Evolutionary conservation across 92 coral and sea anemone species (phyloP), one percentile per base, ranked within the genome.

Genomic region (Virgularia gustaviana): DNA sequence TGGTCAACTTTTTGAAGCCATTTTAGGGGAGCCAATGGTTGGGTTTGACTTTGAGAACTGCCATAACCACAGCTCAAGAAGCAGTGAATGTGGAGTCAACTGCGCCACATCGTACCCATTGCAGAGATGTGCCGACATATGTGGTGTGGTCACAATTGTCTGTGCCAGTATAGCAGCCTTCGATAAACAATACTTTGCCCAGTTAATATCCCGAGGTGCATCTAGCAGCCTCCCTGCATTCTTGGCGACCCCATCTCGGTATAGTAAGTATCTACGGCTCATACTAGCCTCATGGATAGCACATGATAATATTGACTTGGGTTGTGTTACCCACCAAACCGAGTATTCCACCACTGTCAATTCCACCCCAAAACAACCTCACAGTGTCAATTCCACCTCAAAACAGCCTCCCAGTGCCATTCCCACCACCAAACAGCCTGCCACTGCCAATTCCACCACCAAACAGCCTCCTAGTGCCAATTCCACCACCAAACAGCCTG

Each of bases 191-290:
- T 27, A 36, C 25, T 64, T 64, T 44, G 28, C 20, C 1, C 13
- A 64, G 15, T 31, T 64, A 28, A 64, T 39, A 5, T 65, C 66
- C 15, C 45, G 9, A 7, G 15, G 15, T 15, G 9, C 8, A 39
- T 8, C 9, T 39, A 39, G 45, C 15, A 15, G 45, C 15, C 45
- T 15, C 45, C 15, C 45, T 10, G 28, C 20, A 43, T 34, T 28
- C 70, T 54, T 72, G 6, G 52, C 53, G 35, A 73, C 32, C n/a
- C 80, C 80, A 27, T 38, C 80, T 44, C 31, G 72, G 51, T 75
- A 22, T 44, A 57, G 59, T 33, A 63, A 75, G 20, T 75, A 73
- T 28, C 70, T 73, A 51, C 56, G 73, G 52, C 36, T 66, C 43
- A 70, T 73, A 0, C 49, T 73, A 13, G 3, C 75, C 42, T 20